phyloP scores from a whole-genome alignment of 1,140 invertebrate species.

The Drosophila nigromelanica region DNA sequence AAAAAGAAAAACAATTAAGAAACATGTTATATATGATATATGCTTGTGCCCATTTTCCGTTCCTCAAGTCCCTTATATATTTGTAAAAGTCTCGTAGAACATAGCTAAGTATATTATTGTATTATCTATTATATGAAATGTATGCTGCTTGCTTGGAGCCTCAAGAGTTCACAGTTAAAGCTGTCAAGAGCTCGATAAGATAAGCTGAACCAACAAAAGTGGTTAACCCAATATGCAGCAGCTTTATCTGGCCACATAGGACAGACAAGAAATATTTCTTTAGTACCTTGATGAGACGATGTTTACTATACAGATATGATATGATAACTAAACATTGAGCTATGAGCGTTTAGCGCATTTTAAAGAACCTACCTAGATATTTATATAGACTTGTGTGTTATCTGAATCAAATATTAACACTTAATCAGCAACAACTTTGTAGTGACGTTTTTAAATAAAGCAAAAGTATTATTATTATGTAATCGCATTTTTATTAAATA shows the following conservation, averaged over 20 bases:
- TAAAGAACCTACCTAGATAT: slow-evolving; percentile 54
- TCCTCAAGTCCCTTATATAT: slow-evolving; percentile 39
- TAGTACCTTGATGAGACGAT: slow-evolving; percentile 72
- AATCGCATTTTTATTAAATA: slow-evolving; percentile 18
- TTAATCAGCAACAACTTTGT: slow-evolving; percentile 80
- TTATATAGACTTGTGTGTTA: slow-evolving; percentile 66
- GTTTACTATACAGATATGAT: slow-evolving; percentile 36
- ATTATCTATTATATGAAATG: slow-evolving; percentile 16
- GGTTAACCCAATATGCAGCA: slow-evolving; percentile 33
- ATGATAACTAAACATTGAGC: slow-evolving; percentile 45
- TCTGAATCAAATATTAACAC: slow-evolving; percentile 74
- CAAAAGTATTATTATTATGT: slow-evolving; percentile 67
- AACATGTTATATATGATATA: slow-evolving; percentile 51
- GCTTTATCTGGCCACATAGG: slow-evolving; percentile 22
- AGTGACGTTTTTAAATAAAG: slow-evolving; percentile 83
- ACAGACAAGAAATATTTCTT: slow-evolving; percentile 58
- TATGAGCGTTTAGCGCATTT: slow-evolving; percentile 72
- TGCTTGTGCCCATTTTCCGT: slow-evolving; percentile 31
- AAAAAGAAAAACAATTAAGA: not conserved
- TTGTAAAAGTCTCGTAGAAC: slow-evolving; percentile 66
- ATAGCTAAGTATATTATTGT: slow-evolving; percentile 35
- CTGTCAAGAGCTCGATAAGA: slow-evolving; percentile 51
- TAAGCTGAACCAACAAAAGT: slow-evolving; percentile 13
- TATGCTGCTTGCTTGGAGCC: too few relatives aligned
- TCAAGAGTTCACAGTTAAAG: slow-evolving; percentile 15